These are phyloP conservation scores for Hypselothyrea guttata DNA, from an alignment of 2,888 invertebrate species.

Conservation along the genomic window DNA sequence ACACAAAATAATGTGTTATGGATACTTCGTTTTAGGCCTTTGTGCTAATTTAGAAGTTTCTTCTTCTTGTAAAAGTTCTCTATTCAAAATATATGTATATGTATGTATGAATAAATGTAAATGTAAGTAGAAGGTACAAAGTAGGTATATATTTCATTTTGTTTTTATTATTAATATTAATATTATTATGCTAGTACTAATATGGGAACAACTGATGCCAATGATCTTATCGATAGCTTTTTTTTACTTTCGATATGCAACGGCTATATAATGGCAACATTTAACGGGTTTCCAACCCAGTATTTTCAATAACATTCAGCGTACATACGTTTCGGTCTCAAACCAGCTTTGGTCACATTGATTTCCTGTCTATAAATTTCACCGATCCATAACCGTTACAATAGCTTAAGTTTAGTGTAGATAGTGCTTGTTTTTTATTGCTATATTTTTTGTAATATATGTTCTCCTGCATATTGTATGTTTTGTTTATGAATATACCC, in stretches of 20 bases:
- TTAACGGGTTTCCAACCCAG: conserved; percentile 47
- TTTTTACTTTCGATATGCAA: conserved; percentile 54
- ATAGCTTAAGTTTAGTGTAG: conserved; percentile 25
- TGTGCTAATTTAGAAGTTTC: conserved; percentile 33
- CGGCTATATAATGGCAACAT: conserved; percentile 66
- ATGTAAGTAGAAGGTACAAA: conserved; percentile 33
- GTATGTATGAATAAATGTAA: conserved; percentile 25
- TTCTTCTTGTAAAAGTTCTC: conserved; percentile 65
- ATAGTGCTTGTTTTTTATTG: conserved; percentile 25
- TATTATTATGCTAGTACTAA: too few species aligned
- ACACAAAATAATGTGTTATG: conserved; percentile 38
- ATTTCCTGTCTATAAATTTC: conserved; percentile 31
- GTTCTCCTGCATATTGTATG: conserved; percentile 7
- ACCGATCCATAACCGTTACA: conserved; percentile 55
- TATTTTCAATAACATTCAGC: conserved; percentile 25
- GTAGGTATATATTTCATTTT: too few species aligned
- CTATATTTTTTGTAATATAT: conserved; percentile 10
- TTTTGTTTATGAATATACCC: not conserved
- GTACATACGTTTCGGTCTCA: conserved; percentile 21
- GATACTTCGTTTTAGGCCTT: conserved; percentile 22
- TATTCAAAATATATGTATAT: conserved; percentile 64
- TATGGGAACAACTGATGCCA: conserved; percentile 30
- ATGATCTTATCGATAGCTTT: conserved; percentile 14
- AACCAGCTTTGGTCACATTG: conserved; percentile 61
- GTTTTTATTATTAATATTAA: conserved; percentile 3